Base-by-base conservation (phyloP, 1,140 invertebrate genomes). In the Coelopa frigida region DNA sequence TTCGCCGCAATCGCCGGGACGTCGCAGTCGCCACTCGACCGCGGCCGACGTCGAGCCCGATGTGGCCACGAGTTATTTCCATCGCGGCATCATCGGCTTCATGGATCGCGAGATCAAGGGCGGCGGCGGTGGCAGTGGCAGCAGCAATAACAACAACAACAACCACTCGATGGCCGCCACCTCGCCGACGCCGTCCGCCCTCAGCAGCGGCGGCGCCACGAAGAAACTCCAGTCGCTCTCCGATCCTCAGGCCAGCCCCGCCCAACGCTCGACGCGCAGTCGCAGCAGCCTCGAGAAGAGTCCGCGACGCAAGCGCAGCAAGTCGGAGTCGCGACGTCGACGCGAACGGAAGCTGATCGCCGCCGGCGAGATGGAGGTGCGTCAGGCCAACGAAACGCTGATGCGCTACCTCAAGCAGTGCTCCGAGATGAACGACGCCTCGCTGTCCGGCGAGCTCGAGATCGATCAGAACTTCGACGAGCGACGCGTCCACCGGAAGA, bases 321-420 rank as follows among this genome's bases (percentile, higher is more conserved):
- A 70, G 56, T 70, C 67, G 4, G 67, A 70, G 51, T 70, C 67
- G 1, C 40, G 63, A 20, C 29, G 67, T 35, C 45, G 66, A 8
- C 54, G 66, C 1, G 67, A 70, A 48, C 51, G 67, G 3, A 70
- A 70, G 44, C 48, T 69, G 0, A 68, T 68, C 18, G 66, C 66
- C 11, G 67, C 66, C 45, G 67, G 67, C 26, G 66, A 70, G 45
- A 58, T 70, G 59, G 67, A 70, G 49, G 67, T 70, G 44, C 54
- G 66, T 8, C 67, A 70, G 50, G 67, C 67, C 1, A 70, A 70
- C 43, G 67, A 70, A 39, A 70, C 67, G 0, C 43, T 70, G 17
- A 69, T 70, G 67, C 58, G 67, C 8, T 70, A 70, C 49, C 53
- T 70, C 15, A 69, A 69, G 24, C 67, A 70, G 22, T 69, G 66